Conservation (phyloP, 2,113 vertebrate genomes). For the Bostrychus sinensis region DNA sequence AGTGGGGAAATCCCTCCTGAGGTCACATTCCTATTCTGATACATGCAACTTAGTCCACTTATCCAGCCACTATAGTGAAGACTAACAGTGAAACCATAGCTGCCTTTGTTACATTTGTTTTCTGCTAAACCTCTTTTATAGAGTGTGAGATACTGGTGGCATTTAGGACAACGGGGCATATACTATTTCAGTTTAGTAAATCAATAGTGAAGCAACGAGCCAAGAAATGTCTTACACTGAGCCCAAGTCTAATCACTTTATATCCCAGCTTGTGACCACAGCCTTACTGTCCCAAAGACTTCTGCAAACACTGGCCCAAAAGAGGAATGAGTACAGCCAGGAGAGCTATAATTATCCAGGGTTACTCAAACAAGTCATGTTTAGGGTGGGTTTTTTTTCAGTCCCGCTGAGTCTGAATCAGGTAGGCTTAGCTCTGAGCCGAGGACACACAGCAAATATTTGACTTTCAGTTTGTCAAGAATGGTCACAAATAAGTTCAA, state of each 20-base stretch:
- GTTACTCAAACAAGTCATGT: constrained; percentile 32
- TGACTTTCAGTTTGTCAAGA: constrained; percentile 40
- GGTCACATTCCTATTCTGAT: constrained; percentile 52
- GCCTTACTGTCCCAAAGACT: constrained; percentile 24
- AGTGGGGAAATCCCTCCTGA: constrained; percentile 60
- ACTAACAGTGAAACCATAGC: background rate
- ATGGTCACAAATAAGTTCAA: constrained; percentile 26
- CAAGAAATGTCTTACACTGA: constrained; percentile 36
- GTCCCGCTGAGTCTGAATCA: background rate
- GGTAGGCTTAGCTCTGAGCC: constrained; percentile 18
- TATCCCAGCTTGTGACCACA: constrained; percentile 35
- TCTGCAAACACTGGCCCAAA: constrained; percentile 28
- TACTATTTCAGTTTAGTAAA: constrained; percentile 25
- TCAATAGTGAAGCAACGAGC: constrained; percentile 9
- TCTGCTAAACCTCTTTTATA: constrained; percentile 7
- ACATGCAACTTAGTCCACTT: background rate
- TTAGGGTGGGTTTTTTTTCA: constrained; percentile 1
- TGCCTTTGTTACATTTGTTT: background rate
- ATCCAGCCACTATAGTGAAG: background rate
- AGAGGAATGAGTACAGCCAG: constrained; percentile 1
- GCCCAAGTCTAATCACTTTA: constrained; percentile 42
- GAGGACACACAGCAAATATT: constrained; percentile 46
- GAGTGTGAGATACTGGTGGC: constrained; percentile 20
- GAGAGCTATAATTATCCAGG: constrained; percentile 25
- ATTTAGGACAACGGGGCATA: constrained; percentile 27